Conservation (phyloP, 1,140 invertebrate genomes). For the Anoplophora glabripennis region DNA sequence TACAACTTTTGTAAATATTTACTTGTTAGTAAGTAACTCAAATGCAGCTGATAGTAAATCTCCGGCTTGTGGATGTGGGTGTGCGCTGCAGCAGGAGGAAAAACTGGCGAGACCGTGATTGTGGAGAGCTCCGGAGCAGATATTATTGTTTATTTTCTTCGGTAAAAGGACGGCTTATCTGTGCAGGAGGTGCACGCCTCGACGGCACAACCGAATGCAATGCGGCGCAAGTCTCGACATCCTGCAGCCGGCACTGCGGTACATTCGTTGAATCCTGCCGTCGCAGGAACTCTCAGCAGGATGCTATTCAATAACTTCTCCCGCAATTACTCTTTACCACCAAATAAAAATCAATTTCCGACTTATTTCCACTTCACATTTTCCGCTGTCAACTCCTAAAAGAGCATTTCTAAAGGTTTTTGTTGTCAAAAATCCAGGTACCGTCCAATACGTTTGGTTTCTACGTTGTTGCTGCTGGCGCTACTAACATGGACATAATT, state of each 20-base stretch:
- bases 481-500: no score
- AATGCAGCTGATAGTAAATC: no score
- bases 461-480: no score
- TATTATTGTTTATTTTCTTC: constrained; percentile 13
- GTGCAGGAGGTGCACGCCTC: constrained; percentile 6
- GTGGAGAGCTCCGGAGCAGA: constrained; percentile 3
- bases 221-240: constrained; percentile 31
- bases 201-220: constrained; percentile 24
- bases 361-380: constrained; percentile 36
- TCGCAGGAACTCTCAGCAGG: constrained; percentile 31
- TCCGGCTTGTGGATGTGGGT: no score
- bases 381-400: constrained; percentile 17
- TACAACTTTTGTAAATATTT: no score
- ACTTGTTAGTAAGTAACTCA: no score
- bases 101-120: no score
- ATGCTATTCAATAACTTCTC: constrained; percentile 40
- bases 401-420: constrained; percentile 8
- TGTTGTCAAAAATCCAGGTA: background rate
- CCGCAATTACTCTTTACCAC: constrained; percentile 38
- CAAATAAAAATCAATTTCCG: constrained; percentile 43
- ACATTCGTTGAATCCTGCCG: constrained; percentile 25
- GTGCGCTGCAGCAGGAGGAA: no score
- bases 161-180: constrained; percentile 6
- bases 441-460: no score
- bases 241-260: constrained; percentile 35